Evolutionary conservation across 2,888 invertebrate species (phyloP), one percentile per base, ranked within the genome.

Genomic region (Watsonalla binaria): DNA sequence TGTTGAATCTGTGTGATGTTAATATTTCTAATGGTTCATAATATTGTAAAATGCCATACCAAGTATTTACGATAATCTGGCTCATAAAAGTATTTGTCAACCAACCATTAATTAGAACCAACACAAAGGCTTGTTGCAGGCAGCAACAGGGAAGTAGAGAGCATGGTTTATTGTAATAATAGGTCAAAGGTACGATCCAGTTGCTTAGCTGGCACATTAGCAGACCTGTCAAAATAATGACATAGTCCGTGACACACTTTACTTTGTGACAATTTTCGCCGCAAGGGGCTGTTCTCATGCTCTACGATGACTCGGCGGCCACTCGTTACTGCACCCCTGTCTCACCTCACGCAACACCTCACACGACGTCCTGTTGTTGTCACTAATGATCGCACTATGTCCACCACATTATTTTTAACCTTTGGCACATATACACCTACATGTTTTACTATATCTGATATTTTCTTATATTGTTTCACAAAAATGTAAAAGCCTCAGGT

Each of bases 321-420:
- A 83, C 90, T 90, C 86, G 90, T 90, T 90, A 90, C 84, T 82
- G 86, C 85, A 80, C 81, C 74, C 77, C 80, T 78, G 83, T 83
- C 82, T 75, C 77, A 70, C 67, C 70, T 67, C 68, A 72, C 72
- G 66, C 68, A 66, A 56, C 59, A 55, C 57, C 59, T 60, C 56
- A 50, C 56, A 57, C 56, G 58, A 54, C 49, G 51, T 51, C 74
- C 73, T 74, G 70, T 69, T 78, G 79, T 80, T 77, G 76, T 77
- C 82, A 72, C 85, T 90, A 90, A 89, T 89, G 90, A 87, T 84
- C 76, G 66, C 70, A 65, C 72, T 63, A 63, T 67, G 68, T 67
- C 55, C 53, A 54, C 34, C 60, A 60, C 58, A 57, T 58, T 55
- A 54, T 60, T 59, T 63, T 59, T 55, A 58, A 57, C 9, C 11